Percentiles rank a stretch among this genome's conserved stretches.
Conservation (phyloP, 2,888 invertebrate species). For the Sminthurinus aureus region DNA sequence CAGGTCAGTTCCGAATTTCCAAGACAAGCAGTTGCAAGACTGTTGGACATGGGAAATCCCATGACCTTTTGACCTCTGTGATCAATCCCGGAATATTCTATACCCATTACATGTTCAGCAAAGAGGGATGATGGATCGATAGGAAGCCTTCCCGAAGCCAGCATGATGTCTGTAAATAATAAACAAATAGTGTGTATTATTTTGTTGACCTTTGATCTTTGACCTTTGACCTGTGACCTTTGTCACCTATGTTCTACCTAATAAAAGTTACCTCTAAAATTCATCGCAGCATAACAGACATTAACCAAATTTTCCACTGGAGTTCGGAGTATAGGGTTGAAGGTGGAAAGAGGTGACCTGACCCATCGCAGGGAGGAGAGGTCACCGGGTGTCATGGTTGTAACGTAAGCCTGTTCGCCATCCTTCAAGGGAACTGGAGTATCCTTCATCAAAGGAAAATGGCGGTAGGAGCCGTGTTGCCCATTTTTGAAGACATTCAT, state of each 20-base stretch:
- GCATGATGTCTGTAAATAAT: constrained; percentile 80
- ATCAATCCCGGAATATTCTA: constrained; percentile 68
- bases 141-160: constrained; percentile 87
- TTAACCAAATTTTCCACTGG: constrained; percentile 64
- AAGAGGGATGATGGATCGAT: constrained; percentile 73
- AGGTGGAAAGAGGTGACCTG: constrained; percentile 65
- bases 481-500: constrained; percentile 60
- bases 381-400: constrained; percentile 82
- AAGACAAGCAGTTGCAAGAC: constrained; percentile 67
- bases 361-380: constrained; percentile 84
- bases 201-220: neutral
- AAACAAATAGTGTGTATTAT: too few species aligned
- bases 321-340: constrained; percentile 61
- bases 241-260: neutral
- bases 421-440: constrained; percentile 49
- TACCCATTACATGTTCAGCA: constrained; percentile 70
- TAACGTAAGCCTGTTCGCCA: constrained; percentile 76
- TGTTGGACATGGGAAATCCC: constrained; percentile 74
- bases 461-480: constrained; percentile 65
- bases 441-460: constrained; percentile 62
- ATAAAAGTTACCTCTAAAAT: constrained; percentile 72
- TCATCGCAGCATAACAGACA: constrained; percentile 82
- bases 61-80: constrained; percentile 64
- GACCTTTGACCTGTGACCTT: neutral
- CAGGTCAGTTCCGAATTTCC: constrained; percentile 66